phyloP scores from a whole-genome alignment of 2,113 vertebrate genomes.

The Tretioscincus oriximinensis region DNA sequence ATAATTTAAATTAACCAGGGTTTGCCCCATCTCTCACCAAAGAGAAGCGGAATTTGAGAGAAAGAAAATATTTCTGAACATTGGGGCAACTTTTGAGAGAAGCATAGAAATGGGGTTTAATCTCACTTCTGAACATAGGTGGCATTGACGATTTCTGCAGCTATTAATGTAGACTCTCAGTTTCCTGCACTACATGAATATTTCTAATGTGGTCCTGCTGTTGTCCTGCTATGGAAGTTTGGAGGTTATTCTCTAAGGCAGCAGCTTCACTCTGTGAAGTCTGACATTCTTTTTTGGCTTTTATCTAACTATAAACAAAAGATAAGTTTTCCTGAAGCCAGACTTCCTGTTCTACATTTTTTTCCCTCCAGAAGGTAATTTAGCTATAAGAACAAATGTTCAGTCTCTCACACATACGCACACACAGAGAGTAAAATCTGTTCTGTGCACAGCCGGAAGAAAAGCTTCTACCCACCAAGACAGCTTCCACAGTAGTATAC shows the following conservation, averaged over 20 bases:
- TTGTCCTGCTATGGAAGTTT: not conserved
- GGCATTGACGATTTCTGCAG: not conserved
- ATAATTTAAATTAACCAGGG: not conserved
- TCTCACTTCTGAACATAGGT: not conserved
- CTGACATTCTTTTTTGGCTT: conserved; percentile 14
- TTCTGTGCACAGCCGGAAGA: not conserved
- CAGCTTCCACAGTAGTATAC: not conserved
- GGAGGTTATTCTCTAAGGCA: conserved; percentile 50
- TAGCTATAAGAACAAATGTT: not conserved
- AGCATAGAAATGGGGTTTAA: not conserved
- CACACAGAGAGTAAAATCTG: not conserved
- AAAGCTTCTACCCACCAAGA: no score
- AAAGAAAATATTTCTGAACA: not conserved
- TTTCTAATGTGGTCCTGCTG: rapidly evolving
- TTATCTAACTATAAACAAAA: conserved; percentile 38
- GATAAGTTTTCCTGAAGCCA: conserved; percentile 26
- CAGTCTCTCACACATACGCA: not conserved
- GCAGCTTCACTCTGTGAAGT: not conserved
- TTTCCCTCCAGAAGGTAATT: not conserved
- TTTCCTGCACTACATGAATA: rapidly evolving
- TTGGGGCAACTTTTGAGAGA: not conserved
- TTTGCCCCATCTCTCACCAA: not conserved
- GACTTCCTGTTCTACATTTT: conserved; percentile 14
- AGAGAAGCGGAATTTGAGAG: not conserved
- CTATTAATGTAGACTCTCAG: not conserved